Percentiles rank a stretch among this genome's conserved stretches.
Conservation (phyloP, 2,113 vertebrate genomes). For the Passerina amoena region DNA sequence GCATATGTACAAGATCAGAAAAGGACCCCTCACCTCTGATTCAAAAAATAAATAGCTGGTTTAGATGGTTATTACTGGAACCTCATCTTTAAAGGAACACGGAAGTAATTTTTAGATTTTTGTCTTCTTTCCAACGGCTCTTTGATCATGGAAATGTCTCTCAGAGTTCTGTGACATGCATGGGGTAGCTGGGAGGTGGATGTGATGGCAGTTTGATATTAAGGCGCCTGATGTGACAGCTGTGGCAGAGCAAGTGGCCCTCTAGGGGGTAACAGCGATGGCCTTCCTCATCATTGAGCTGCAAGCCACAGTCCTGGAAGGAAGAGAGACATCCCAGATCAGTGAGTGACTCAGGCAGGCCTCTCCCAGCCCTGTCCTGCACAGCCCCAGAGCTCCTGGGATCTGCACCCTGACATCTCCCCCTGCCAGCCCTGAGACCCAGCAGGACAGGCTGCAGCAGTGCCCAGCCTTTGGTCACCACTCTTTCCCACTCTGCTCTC, state of each 20-base stretch:
- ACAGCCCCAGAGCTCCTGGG: background rate
- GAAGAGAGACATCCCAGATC: background rate
- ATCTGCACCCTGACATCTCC: background rate
- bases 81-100: conserved; percentile 14
- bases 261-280: conserved; percentile 95
- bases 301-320: conserved; percentile 89
- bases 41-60: conserved; percentile 61
- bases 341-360: background rate
- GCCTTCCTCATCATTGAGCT: conserved; percentile 95
- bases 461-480: too few species aligned
- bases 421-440: background rate
- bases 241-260: conserved; percentile 91
- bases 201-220: conserved; percentile 76
- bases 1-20: conserved; percentile 6
- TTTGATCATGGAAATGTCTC: background rate
- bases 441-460: accelerated
- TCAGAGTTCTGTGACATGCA: conserved; percentile 96
- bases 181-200: conserved; percentile 81
- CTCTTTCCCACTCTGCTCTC: background rate
- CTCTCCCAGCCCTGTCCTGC: background rate
- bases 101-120: background rate
- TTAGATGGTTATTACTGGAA: conserved; percentile 25
- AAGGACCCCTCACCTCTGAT: conserved; percentile 52
- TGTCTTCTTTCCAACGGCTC: background rate
- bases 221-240: conserved; percentile 92